phyloP scores from a whole-genome alignment of 2,888 invertebrate genomes.

The Nycteola revayana region DNA sequence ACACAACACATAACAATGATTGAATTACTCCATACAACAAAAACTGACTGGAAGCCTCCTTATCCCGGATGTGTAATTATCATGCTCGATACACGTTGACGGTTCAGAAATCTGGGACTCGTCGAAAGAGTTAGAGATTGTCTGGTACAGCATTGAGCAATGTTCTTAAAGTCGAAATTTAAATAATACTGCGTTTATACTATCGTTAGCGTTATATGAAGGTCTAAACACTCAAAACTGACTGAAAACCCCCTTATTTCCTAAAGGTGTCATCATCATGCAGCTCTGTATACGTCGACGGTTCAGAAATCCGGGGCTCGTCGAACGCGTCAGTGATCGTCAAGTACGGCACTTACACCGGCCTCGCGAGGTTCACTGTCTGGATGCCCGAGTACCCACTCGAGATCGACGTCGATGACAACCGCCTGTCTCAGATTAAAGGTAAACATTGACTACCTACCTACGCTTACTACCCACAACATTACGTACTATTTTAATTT shows the following conservation, averaged over 20 bases:
- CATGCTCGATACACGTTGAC: conserved; percentile 97
- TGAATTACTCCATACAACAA: too few relatives aligned
- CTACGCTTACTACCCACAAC: not conserved
- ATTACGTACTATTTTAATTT: too few relatives aligned
- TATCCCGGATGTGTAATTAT: conserved; percentile 91
- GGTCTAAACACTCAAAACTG: too few relatives aligned
- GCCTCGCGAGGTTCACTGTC: conserved; percentile 93
- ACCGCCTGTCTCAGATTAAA: conserved; percentile 94
- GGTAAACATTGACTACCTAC: conserved; percentile 39
- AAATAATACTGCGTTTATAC: too few relatives aligned
- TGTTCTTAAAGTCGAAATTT: too few relatives aligned
- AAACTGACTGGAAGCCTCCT: too few relatives aligned
- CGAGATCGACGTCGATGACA: conserved; percentile 94
- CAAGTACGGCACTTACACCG: conserved; percentile 95
- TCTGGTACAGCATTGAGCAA: conserved; percentile 95
- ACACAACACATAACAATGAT: too few relatives aligned
- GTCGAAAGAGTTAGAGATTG: conserved; percentile 95
- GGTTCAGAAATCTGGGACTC: conserved; percentile 97
- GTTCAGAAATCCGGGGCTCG: conserved; percentile 96
- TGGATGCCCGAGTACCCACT: conserved; percentile 98
- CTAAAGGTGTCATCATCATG: conserved; percentile 95
- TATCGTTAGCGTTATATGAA: too few relatives aligned
- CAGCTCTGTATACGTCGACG: conserved; percentile 97
- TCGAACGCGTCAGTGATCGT: conserved; percentile 97
- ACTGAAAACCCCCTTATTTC: too few relatives aligned